Percentiles rank a stretch among this genome's conserved stretches.
These are phyloP conservation scores for Stichodactyla mertensii DNA, from an alignment of 64 coral and sea anemone genomes.

Conservation along the genomic window DNA sequence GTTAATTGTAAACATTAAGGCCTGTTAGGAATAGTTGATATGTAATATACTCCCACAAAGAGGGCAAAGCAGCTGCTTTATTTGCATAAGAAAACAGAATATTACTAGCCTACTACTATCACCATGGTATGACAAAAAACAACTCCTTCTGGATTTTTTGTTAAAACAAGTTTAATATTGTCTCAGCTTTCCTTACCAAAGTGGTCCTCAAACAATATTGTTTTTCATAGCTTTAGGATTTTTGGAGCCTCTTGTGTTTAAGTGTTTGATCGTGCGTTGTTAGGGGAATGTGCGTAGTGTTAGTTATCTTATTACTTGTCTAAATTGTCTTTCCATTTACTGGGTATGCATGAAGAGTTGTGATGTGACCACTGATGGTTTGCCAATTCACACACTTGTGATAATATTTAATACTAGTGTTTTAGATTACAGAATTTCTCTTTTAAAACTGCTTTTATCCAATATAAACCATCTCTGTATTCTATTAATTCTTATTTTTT, in stretches of 20 bases:
- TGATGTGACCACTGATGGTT: neutral
- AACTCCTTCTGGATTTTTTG: slow-evolving; percentile 3
- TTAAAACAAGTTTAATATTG: slow-evolving; percentile 16
- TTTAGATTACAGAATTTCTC: neutral
- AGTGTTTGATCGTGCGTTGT: slow-evolving; percentile 7
- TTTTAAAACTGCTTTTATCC: neutral
- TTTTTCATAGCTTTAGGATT: slow-evolving; percentile 4
- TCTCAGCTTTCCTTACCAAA: slow-evolving; percentile 25
- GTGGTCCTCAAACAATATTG: slow-evolving; percentile 21
- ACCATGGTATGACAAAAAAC: slow-evolving; percentile 18
- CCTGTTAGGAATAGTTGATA: slow-evolving; percentile 60
- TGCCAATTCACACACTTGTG: neutral
- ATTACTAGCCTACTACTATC: slow-evolving; percentile 19
- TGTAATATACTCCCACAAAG: slow-evolving; percentile 65
- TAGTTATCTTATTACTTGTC: slow-evolving; percentile 13
- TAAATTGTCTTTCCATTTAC: slow-evolving; percentile 20
- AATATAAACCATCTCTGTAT: neutral
- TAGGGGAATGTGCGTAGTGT: neutral
- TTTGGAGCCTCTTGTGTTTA: neutral
- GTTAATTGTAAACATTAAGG: slow-evolving; percentile 59
- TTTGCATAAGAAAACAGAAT: slow-evolving; percentile 56
- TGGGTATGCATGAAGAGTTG: neutral
- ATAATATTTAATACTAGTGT: neutral
- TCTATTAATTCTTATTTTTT: neutral
- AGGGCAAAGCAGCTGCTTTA: slow-evolving; percentile 43